Conservation (phyloP, 2,113 vertebrate species). For the Trichechus manatus region DNA sequence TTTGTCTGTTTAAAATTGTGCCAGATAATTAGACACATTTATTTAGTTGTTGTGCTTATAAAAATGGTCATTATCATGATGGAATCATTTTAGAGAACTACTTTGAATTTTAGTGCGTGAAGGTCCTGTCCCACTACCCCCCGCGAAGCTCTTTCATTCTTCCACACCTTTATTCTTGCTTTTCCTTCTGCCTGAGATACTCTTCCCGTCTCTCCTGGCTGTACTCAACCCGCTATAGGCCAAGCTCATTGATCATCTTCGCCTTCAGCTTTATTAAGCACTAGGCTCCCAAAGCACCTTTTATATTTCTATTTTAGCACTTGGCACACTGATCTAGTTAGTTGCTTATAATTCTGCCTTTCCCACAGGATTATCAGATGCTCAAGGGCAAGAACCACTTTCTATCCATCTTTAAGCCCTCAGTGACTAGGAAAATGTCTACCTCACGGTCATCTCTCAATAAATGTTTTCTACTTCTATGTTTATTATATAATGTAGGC, state of each 20-base stretch:
- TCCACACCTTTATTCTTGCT: neutral
- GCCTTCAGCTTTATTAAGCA: neutral
- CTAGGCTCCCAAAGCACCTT: neutral
- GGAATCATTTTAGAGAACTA: neutral
- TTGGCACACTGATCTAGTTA: neutral
- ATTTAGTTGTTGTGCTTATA: neutral
- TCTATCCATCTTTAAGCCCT: neutral
- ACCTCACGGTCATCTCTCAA: neutral
- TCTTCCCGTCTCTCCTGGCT: neutral
- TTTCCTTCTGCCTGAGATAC: neutral
- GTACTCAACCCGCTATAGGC: no score
- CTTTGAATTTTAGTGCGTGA: neutral
- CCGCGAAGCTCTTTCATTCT: neutral
- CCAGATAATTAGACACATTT: conserved; percentile 22
- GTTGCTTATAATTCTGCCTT: neutral
- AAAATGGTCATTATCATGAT: neutral
- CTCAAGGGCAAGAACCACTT: neutral
- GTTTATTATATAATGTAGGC: neutral
- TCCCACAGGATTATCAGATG: neutral
- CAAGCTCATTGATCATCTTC: neutral
- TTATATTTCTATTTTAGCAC: neutral
- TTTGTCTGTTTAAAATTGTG: conserved; percentile 7
- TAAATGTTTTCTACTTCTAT: neutral
- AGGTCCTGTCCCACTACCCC: neutral
- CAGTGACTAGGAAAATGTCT: neutral